Base-by-base conservation (phyloP, 2,888 invertebrate genomes). In the Spisula subtruncata region DNA sequence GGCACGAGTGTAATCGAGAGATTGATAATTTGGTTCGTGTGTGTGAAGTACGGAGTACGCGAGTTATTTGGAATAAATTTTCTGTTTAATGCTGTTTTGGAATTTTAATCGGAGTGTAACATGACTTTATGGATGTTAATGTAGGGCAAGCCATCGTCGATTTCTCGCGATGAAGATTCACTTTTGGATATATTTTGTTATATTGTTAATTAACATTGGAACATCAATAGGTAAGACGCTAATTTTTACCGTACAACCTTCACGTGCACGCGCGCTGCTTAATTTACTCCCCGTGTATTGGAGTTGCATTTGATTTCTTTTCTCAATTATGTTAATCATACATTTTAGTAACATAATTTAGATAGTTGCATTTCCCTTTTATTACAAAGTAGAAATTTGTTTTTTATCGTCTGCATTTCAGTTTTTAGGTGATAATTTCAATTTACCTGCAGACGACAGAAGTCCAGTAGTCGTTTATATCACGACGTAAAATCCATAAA, bases 141-240 rank as follows among this genome's bases (percentile, higher is more conserved):
- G 56, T 54, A 48, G 32, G 41, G 14, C 46, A 60, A 81, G 82
- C 81, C 75, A 51, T 87, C 75, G 46, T n/a, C 51, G 79, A 88
- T 86, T 60, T 25, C 46, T 51, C 81, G 89, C 81, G 82, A 91
- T 90, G 90, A 91, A 83, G 87, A 60, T 81, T 56, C 51, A 56
- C 46, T 85, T 87, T 75, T 89, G 89, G 89, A 88, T 89, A 85
- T 89, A 89, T 83, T 60, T 85, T 87, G 71, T 71, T 41, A 41
- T 79, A 56, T 56, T 85, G 35, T 71, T 90, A 82, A 51, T 86
- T 83, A 80, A 75, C 87, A 79, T 84, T 80, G 51, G 84, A 66
- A 60, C 85, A 83, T 85, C 87, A n/a, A 87, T 87, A 87, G 89
- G 89, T 89, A 89, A 56, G 54, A 48, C 35, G 35, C 5, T 71